These are phyloP conservation scores for Mimachlamys varia DNA, from an alignment of 2,888 invertebrate genomes.

Conservation along the genomic window DNA sequence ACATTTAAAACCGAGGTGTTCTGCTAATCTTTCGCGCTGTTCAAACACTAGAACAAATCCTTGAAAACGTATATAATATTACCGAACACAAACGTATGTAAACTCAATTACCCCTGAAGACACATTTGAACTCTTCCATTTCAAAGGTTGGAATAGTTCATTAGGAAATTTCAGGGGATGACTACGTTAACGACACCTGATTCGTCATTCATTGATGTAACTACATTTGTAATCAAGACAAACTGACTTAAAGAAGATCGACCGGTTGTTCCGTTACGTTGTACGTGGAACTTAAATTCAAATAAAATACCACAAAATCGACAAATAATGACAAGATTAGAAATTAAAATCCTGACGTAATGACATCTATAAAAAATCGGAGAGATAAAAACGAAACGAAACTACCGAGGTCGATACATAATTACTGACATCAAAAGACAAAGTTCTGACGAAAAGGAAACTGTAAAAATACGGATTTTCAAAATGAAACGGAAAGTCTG, in stretches of 20 bases:
- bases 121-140: too few species aligned
- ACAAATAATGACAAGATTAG: background rate
- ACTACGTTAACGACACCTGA: background rate
- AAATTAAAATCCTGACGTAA: too few species aligned
- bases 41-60: background rate
- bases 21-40: background rate
- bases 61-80: background rate
- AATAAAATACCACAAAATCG: background rate
- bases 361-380: too few species aligned
- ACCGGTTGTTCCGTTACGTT: background rate
- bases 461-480: too few species aligned
- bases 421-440: too few species aligned
- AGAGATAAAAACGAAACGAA: too few species aligned
- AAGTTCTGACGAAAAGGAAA: too few species aligned
- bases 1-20: background rate
- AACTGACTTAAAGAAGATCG: background rate
- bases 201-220: background rate
- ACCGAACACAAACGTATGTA: background rate
- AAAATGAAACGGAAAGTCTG: too few species aligned
- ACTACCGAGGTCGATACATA: too few species aligned
- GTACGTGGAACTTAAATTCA: background rate
- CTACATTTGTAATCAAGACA: background rate
- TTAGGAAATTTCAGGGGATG: too few species aligned
- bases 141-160: too few species aligned
- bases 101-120: too few species aligned